A percentile compares a stretch with the other conserved stretches of the same genome.
Evolutionary conservation across 1,140 invertebrate genomes (phyloP).

Genomic region (Lepidurus apus): DNA sequence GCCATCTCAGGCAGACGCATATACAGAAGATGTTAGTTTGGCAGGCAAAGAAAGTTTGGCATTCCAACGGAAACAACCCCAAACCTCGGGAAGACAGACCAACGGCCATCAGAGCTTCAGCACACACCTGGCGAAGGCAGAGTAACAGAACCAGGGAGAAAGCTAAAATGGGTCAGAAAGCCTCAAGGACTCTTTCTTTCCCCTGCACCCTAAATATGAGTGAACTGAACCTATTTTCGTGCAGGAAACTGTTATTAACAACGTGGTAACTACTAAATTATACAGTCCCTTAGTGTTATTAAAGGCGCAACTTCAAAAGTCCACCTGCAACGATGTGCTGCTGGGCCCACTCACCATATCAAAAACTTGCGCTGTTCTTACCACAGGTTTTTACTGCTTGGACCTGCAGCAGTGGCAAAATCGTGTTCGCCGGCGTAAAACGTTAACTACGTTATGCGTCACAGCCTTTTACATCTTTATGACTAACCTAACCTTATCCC

Average conservation of each 20-base stretch:
- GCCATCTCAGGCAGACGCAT: not conserved
- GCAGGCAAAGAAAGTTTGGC: constrained; percentile 3
- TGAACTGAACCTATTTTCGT: not conserved
- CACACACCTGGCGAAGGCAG: not conserved
- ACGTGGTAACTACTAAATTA: constrained; percentile 8
- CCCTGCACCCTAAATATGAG: not conserved
- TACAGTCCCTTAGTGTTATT: not conserved
- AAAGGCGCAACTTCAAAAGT: not conserved
- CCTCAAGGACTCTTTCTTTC: not conserved
- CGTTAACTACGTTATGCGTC: not conserved
- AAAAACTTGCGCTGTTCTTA: not conserved
- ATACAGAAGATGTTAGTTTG: not conserved
- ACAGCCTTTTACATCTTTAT: not conserved
- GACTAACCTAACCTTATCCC: not conserved
- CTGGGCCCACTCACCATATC: not conserved
- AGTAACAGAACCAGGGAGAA: not conserved
- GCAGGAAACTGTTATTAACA: not conserved
- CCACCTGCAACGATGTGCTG: not conserved
- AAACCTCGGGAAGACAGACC: not conserved
- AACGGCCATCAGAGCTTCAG: not conserved
- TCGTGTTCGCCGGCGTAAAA: not conserved
- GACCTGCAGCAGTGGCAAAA: not conserved
- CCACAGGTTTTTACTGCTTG: not conserved
- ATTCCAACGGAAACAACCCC: not conserved
- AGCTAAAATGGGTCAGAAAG: constrained; percentile 5